phyloP scores from a whole-genome alignment of 2,113 vertebrate species.

The Lucifuga dentata region DNA sequence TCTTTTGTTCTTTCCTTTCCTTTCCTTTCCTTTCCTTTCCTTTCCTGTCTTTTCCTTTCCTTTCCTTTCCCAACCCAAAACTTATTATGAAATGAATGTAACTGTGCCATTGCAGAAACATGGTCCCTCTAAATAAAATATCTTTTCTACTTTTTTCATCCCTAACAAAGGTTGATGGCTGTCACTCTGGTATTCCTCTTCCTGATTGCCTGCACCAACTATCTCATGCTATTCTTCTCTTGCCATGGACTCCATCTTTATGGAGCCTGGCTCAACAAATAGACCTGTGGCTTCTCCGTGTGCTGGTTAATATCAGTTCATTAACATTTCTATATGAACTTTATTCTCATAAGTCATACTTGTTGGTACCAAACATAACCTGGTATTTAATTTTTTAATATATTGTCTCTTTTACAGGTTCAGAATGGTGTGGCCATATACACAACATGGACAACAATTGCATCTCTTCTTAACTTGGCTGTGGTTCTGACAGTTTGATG shows the following conservation, averaged over 20 bases:
- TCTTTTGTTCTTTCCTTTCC: no score
- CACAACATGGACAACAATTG: constrained; percentile 85
- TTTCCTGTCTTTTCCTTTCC: no score
- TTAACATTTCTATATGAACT: no score
- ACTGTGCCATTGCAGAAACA: no score
- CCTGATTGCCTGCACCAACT: constrained; percentile 79
- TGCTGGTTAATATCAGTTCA: constrained; percentile 72
- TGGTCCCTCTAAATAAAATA: no score
- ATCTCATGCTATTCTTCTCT: constrained; percentile 78
- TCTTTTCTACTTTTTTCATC: neutral
- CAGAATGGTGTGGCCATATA: constrained; percentile 86
- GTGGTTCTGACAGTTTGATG: constrained; percentile 79
- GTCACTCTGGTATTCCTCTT: constrained; percentile 76
- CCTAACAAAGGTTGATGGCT: constrained; percentile 40
- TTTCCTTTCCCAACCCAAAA: no score
- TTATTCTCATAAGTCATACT: no score
- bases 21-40: no score
- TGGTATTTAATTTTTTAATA: no score
- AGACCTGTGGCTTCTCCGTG: constrained; percentile 86
- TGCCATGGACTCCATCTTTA: constrained; percentile 76
- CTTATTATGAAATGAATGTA: no score
- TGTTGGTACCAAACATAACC: no score
- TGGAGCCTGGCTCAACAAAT: constrained; percentile 80
- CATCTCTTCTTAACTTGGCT: constrained; percentile 83
- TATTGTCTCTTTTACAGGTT: constrained; percentile 69